Base-by-base conservation (phyloP, 2,888 invertebrate species). In the Sepioteuthis lessoniana region DNA sequence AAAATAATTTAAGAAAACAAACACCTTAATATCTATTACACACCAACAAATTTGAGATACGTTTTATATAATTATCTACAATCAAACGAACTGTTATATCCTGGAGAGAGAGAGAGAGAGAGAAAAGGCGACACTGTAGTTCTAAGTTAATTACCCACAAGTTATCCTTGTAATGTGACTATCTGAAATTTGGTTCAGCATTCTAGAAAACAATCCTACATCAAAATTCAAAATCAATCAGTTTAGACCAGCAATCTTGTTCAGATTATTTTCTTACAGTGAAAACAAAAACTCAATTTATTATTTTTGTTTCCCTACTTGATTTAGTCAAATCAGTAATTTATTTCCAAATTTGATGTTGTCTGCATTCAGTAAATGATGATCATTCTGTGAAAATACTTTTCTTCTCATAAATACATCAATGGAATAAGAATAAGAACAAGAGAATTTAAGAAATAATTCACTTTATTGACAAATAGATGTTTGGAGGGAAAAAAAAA, bases 391-490 rank as follows among this genome's bases (percentile, higher is more conserved):
- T 5, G 31, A 60, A 60, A 42, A 42, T 42, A 31, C 7, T 31
- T 60, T 60, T 60, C 25, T 31, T 31, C 7, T 76, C n/a, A 7
- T 8, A 31, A 76, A 31, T 8, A 31, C 76, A n/a, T 19, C 76
- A n/a, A 76, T 13, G 13, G n/a, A 76, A 76, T 76, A 35, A 76
- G n/a, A 16, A 76, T 16, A 16, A n/a, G n/a, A 76, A 76, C 76
- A 76, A 76, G n/a, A 19, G 16, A 16, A 76, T 35, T 92, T 92
- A 92, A 92, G 92, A 92, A 92, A 92, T 92, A 92, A 92, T 92
- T 92, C 92, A 92, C 92, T 92, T 92, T 92, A 92, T 92, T 92
- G 92, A 92, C 92, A 92, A 92, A 92, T 92, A 92, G 92, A 92
- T 92, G 92, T 92, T 92, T n/a, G n/a, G n/a, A n/a, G 47, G 92